Conservation (phyloP, 2,797 vertebrate species). For the Phalanger gymnotis region DNA sequence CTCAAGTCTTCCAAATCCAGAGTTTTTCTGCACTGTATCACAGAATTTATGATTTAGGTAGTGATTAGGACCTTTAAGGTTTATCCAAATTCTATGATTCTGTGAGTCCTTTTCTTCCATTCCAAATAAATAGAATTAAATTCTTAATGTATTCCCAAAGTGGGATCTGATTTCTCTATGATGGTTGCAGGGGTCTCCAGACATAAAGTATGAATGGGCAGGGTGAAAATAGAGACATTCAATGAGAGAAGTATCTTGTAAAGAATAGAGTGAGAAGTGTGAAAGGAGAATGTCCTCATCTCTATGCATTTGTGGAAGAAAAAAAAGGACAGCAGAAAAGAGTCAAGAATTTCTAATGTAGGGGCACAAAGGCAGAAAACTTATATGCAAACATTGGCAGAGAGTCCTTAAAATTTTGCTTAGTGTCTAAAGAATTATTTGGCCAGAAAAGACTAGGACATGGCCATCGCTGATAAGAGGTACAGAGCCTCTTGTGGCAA, state of each 20-base stretch:
- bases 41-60: not conserved
- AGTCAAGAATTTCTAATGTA: not conserved
- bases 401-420: conserved; percentile 12
- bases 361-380: not conserved
- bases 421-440: not conserved
- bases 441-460: not conserved
- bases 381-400: not conserved
- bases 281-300: not conserved
- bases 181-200: not conserved
- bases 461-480: not conserved
- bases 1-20: not conserved
- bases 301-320: not conserved
- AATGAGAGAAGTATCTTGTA: not conserved
- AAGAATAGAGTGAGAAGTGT: not conserved
- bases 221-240: not conserved
- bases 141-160: not conserved
- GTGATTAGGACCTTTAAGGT: not conserved
- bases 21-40: not conserved
- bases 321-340: not conserved
- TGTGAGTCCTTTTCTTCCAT: not conserved
- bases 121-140: not conserved
- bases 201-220: not conserved
- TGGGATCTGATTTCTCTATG: not conserved
- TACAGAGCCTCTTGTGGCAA: not conserved
- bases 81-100: not conserved